Conservation (phyloP, 35 echinoderm and acorn worm species). For the Ophioderma brevispina region DNA sequence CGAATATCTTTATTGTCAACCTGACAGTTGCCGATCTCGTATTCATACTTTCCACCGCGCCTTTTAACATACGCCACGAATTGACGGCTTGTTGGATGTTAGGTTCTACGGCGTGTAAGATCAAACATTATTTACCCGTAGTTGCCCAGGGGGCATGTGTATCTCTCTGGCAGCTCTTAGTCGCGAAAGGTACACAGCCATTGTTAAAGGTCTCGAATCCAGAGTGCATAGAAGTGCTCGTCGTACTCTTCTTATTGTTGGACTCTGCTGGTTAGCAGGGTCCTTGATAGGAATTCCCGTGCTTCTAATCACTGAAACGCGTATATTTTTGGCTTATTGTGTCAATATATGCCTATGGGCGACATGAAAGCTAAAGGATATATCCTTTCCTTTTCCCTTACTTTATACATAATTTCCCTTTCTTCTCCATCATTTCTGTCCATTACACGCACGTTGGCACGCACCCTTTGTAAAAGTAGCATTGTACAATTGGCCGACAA, state of each 20-base stretch:
- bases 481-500: neutral
- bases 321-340: neutral
- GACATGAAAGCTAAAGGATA: neutral
- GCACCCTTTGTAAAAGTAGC: neutral
- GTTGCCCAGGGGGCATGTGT: neutral
- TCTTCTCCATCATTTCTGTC: too few relatives aligned
- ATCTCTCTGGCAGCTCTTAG: neutral
- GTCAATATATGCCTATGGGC: neutral
- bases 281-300: neutral
- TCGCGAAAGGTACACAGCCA: neutral
- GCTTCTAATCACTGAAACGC: neutral
- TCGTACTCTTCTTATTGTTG: neutral
- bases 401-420: neutral
- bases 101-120: neutral
- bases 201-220: neutral
- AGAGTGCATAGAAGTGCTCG: neutral
- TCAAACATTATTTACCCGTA: neutral
- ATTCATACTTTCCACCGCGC: too few relatives aligned
- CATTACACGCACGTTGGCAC: neutral
- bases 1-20: too few relatives aligned
- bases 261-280: neutral
- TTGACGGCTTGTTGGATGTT: neutral
- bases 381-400: neutral
- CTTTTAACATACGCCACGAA: neutral
- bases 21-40: too few relatives aligned